Conservation (phyloP, 2,888 invertebrate species). For the Galerucella nymphaeae region DNA sequence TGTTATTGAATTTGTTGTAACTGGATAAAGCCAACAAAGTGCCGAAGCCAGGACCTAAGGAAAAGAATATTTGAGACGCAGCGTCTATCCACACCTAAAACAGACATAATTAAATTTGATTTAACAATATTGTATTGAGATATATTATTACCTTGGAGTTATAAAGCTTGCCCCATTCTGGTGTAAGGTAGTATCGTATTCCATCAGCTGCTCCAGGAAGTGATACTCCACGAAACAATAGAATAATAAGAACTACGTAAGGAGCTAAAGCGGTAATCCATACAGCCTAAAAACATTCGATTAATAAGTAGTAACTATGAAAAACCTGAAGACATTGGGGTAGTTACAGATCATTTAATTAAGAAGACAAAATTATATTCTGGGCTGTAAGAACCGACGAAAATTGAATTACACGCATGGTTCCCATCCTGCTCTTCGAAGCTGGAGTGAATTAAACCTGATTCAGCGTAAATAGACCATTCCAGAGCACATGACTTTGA, state of each 20-base stretch:
- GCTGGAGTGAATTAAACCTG: too few species aligned
- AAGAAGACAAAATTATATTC: too few species aligned
- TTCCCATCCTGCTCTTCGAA: too few species aligned
- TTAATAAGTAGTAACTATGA: constrained; percentile 14
- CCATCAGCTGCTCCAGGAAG: constrained; percentile 88
- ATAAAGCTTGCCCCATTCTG: constrained; percentile 86
- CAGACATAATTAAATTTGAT: background rate
- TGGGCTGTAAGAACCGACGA: too few species aligned
- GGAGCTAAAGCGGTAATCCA: constrained; percentile 96
- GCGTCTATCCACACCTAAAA: constrained; percentile 87
- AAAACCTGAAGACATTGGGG: background rate
- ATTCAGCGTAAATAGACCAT: too few species aligned
- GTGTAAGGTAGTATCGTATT: constrained; percentile 88
- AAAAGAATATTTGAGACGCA: constrained; percentile 94
- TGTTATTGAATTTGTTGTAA: constrained; percentile 95
- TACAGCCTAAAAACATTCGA: constrained; percentile 75
- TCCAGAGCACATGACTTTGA: too few species aligned
- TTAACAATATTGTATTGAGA: background rate
- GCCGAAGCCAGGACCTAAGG: constrained; percentile 92
- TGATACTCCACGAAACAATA: constrained; percentile 85
- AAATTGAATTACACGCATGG: too few species aligned
- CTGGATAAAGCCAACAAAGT: constrained; percentile 89
- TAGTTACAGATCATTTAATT: too few species aligned
- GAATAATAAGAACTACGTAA: constrained; percentile 88
- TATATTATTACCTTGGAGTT: constrained; percentile 69